Base-by-base conservation (phyloP, 2,113 vertebrate species). In the Gallinago jamesoni region DNA sequence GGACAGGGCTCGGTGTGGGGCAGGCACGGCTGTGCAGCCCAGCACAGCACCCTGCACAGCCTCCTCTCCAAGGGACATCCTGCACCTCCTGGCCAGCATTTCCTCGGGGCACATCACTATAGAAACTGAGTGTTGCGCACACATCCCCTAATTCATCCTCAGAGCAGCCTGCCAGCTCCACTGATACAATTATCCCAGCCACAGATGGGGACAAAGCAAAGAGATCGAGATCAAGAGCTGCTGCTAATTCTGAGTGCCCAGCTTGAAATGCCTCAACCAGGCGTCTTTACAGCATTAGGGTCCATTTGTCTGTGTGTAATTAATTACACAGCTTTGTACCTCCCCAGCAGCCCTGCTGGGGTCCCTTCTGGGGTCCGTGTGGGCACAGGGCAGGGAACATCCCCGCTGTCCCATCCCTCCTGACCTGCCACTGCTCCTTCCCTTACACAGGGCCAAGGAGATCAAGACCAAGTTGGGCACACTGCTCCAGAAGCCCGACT, bases 391-490 rank as follows among this genome's bases (percentile, higher is more conserved):
- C 79, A 85, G 43, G 57, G 14, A n/a, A 23, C 28, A 20, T 30
- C 25, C 33, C n/a, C 19, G 7, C 31, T n/a, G 33, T 41, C 63
- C 27, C 1, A 0, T 37, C 47, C 59, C 43, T 55, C 68, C 80
- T 91, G 52, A 97, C 18, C 64, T 37, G 39, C n/a, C 14, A 78
- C 30, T 78, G 30, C 28, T 91, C 11, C 1, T 52, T 31, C 60
- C 72, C 88, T 92, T 48, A 30, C 39, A 21, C 98, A 99, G 99
- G 98, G 99, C 99, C 43, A 99, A 99, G 95, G 99, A 99, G 98
- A 99, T 99, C 97, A 99, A 99, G 98, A 98, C 97, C 3, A 99
- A 99, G 94, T 98, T 99, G 95, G 99, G 99, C 87, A 98, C 98
- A 5, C 98, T 99, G 31, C 99, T 99, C 66, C 99, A 99, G 97